Evolutionary conservation across 1,140 invertebrate species (phyloP).

Genomic region (Thereuonema tuberculata): DNA sequence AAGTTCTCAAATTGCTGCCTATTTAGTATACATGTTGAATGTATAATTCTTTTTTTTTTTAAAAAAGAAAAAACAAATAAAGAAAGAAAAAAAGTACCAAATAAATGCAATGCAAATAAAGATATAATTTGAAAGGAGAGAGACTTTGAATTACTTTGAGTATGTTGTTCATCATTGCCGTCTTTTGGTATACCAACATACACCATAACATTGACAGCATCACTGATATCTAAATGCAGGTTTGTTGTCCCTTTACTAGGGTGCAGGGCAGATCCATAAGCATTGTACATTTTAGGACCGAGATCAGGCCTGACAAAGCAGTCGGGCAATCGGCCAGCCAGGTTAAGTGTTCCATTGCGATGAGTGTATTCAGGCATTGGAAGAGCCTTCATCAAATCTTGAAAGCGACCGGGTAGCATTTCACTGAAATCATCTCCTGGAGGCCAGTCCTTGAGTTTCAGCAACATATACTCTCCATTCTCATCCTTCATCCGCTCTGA

Average conservation of each 20-base stretch:
- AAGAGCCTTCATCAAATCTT: slow-evolving; percentile 82
- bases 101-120: no score
- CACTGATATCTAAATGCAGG: slow-evolving; percentile 90
- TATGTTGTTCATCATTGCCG: slow-evolving; percentile 52
- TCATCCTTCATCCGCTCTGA: slow-evolving; percentile 61
- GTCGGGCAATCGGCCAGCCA: slow-evolving; percentile 77
- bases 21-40: no score
- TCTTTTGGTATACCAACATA: slow-evolving; percentile 83
- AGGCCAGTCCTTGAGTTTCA: slow-evolving; percentile 95
- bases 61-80: no score
- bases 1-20: no score
- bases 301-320: slow-evolving; percentile 91
- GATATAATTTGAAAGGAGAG: no score
- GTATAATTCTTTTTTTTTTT: no score
- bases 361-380: slow-evolving; percentile 85
- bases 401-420: slow-evolving; percentile 56
- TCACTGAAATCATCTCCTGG: slow-evolving; percentile 92
- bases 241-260: slow-evolving; percentile 88
- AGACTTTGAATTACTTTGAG: slow-evolving; percentile 40
- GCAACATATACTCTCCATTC: slow-evolving; percentile 59
- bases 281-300: slow-evolving; percentile 97
- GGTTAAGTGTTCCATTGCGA: slow-evolving; percentile 70
- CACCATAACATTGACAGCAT: slow-evolving; percentile 96
- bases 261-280: slow-evolving; percentile 73
- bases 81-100: no score